Conservation (phyloP, 2,113 vertebrate genomes). For the Notothenia coriiceps region DNA sequence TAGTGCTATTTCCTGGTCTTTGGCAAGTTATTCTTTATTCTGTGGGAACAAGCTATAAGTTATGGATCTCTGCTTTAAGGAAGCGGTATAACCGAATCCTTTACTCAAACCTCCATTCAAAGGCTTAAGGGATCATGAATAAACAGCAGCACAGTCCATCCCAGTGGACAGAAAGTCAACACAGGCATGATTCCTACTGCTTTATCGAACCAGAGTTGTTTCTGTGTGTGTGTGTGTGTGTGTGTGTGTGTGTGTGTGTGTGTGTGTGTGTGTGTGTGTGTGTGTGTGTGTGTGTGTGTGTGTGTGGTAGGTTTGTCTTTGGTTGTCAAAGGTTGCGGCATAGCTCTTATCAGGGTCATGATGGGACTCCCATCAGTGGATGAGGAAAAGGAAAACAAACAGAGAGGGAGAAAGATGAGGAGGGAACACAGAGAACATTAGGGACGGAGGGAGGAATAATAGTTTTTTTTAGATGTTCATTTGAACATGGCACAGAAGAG, state of each 20-base stretch:
- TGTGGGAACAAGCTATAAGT: conserved; percentile 34
- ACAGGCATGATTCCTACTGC: conserved; percentile 38
- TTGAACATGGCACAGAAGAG: conserved; percentile 74
- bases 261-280: conserved; percentile 21
- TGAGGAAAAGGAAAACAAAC: conserved; percentile 72
- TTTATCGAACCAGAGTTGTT: conserved; percentile 17
- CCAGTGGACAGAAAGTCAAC: conserved; percentile 59
- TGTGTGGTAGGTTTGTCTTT: conserved; percentile 9
- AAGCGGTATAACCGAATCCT: conserved; percentile 42
- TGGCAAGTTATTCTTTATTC: conserved; percentile 40
- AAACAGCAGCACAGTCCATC: conserved; percentile 69
- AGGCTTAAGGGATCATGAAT: conserved; percentile 65
- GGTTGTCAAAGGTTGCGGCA: conserved; percentile 35
- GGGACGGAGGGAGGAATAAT: conserved; percentile 71
- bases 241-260: conserved; percentile 16
- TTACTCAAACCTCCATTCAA: conserved; percentile 12
- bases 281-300: conserved; percentile 21
- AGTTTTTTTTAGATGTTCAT: conserved; percentile 79
- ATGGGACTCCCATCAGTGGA: conserved; percentile 64
- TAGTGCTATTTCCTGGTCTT: conserved; percentile 46
- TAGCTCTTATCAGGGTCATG: conserved; percentile 54
- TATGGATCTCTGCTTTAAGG: conserved; percentile 21
- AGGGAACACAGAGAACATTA: conserved; percentile 64
- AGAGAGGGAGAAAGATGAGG: conserved; percentile 61
- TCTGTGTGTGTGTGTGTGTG: conserved; percentile 16